Base-by-base conservation (phyloP, 2,797 vertebrate genomes). In the Pseudochaenichthys georgianus region DNA sequence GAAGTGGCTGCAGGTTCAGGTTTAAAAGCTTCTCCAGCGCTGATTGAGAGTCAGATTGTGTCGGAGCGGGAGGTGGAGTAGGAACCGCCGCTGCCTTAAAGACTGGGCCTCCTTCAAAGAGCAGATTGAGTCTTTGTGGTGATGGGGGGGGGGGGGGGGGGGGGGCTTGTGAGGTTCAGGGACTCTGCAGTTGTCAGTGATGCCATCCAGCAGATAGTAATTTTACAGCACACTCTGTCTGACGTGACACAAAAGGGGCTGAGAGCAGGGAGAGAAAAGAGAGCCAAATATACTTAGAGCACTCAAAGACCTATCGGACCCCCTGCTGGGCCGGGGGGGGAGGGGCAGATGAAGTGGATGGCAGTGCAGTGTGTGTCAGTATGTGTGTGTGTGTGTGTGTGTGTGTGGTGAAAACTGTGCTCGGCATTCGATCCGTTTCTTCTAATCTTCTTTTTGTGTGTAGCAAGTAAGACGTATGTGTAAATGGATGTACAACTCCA, bases 11-110 rank as follows among this genome's bases (percentile, higher is more conserved):
- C 45, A 74, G 70, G 66, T 74, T 81, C 5, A 46, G 62, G 70
- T 87, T 91, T 84, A 81, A 91, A 89, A 87, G 88, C 82, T 70
- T 55, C 62, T 78, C 51, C 1, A 15, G 0, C 0, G 31, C 73
- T 82, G 88, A 91, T 87, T 88, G 83, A 89, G 78, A 84, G 60
- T 81, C 64, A 67, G 85, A 69, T 78, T 82, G 59, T 78, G 67
- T 83, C 13, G 19, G 75, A 63, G 64, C 63, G 72, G 60, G 67
- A 74, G 75, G 79, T 55, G 75, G 34, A 38, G 34, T 38, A 38
- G 7, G 64, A 71, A 60, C 51, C 12, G 28, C 46, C 3, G 9
- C 51, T 45, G 54, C 45, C 77, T 88, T 86, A 82, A 73, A 87
- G 81, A 80, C 53, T 13, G 41, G 81, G 54, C 59, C 81, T 74